phyloP scores from a whole-genome alignment of 2,888 invertebrate species.

The Orthosia incerta region DNA sequence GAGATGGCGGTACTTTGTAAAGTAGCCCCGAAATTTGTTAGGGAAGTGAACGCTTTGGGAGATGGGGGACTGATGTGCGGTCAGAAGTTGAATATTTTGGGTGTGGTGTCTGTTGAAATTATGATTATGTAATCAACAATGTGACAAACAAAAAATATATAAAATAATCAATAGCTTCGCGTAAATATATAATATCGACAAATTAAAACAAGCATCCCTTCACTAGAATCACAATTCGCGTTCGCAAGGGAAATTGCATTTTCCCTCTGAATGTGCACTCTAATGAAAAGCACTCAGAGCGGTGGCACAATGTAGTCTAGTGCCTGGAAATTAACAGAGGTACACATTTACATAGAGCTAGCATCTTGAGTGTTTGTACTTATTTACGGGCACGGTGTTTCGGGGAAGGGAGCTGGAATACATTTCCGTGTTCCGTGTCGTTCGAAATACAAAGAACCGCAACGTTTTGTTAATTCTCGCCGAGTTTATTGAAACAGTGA shows the following conservation, averaged over 20 bases:
- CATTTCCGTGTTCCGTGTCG: constrained; percentile 42
- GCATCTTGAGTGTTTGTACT: constrained; percentile 64
- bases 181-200: constrained; percentile 42
- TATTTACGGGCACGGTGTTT: constrained; percentile 51
- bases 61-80: constrained; percentile 1
- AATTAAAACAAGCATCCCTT: constrained; percentile 53
- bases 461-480: constrained; percentile 41
- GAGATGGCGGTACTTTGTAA: constrained; percentile 39
- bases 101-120: not conserved
- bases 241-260: constrained; percentile 82
- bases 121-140: not conserved
- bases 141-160: not conserved
- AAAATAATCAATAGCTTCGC: too few species aligned
- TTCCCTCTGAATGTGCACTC: constrained; percentile 79
- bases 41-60: constrained; percentile 11
- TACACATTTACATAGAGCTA: constrained; percentile 70
- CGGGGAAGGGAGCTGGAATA: constrained; percentile 51
- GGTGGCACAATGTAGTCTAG: constrained; percentile 80
- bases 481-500: constrained; percentile 51
- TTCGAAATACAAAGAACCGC: constrained; percentile 48
- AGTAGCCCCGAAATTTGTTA: constrained; percentile 36
- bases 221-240: constrained; percentile 72
- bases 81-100: not conserved
- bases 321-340: constrained; percentile 78
- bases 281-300: constrained; percentile 82